A percentile compares a stretch with the other conserved stretches of the same genome.
phyloP scores from a whole-genome alignment of 1,140 invertebrate genomes.

The Rhyacophila brunnea region DNA sequence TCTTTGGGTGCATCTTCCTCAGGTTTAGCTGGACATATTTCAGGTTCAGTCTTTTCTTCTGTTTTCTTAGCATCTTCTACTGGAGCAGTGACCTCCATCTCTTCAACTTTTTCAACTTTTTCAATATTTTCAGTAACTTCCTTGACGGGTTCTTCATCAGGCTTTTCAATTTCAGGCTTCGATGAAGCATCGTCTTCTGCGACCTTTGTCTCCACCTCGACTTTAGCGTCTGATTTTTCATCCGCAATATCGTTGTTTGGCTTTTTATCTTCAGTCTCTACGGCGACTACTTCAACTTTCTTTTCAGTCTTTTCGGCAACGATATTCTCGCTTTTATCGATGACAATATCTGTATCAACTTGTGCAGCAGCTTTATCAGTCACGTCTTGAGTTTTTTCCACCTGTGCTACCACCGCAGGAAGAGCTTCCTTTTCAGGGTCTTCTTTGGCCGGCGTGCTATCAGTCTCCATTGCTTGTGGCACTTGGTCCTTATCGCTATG shows the following conservation, averaged over 20 bases:
- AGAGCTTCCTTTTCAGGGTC: background rate
- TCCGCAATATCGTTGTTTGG: background rate
- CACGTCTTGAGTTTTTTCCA: background rate
- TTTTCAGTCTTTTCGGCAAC: background rate
- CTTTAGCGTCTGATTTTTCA: background rate
- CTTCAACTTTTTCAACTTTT: no score
- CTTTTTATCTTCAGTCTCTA: no score
- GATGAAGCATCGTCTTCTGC: background rate
- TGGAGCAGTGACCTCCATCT: no score
- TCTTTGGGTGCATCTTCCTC: slow-evolving; percentile 3
- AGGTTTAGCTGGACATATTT: background rate
- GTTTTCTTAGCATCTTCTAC: no score
- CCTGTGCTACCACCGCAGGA: background rate
- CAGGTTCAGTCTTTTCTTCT: background rate
- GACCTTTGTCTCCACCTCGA: background rate
- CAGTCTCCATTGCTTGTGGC: slow-evolving; percentile 30
- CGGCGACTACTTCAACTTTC: background rate
- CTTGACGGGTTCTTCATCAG: background rate
- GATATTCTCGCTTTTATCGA: background rate
- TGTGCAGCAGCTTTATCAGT: slow-evolving; percentile 1
- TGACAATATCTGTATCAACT: slow-evolving; percentile 3
- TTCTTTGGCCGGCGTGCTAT: slow-evolving; percentile 6
- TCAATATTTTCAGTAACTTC: background rate
- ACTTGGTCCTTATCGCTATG: slow-evolving; percentile 24
- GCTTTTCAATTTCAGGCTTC: background rate